Percentiles rank a stretch among this genome's conserved stretches.
Evolutionary conservation across 2,888 invertebrate species (phyloP).

Genomic region (Crocallis elinguaria): DNA sequence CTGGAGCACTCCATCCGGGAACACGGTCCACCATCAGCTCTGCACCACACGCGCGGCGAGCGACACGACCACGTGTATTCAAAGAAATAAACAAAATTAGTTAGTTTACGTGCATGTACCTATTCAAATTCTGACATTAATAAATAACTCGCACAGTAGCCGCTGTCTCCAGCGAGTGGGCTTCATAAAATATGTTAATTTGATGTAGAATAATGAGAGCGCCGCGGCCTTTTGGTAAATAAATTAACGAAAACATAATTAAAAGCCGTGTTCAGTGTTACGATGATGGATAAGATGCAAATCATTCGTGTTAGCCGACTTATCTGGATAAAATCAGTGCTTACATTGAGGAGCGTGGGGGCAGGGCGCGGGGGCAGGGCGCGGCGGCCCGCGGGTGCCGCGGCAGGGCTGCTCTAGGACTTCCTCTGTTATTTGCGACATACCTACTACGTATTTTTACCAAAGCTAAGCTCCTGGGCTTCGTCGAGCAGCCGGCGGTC

Average conservation of each 20-base stretch:
- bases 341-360: not conserved
- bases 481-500: not conserved
- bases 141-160: conserved; percentile 4
- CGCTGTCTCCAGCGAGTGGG: not conserved
- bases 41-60: too few relatives aligned
- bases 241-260: conserved; percentile 26
- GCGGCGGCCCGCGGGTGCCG: not conserved
- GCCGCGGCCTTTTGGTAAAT: conserved; percentile 21
- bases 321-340: conserved; percentile 1
- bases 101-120: not conserved
- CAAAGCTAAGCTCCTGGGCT: not conserved
- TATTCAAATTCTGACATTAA: conserved; percentile 11
- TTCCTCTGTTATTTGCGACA: not conserved
- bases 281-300: conserved; percentile 33
- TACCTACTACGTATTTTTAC: not conserved
- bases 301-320: conserved; percentile 5
- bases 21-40: too few relatives aligned
- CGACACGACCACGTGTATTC: too few relatives aligned
- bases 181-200: conserved; percentile 17
- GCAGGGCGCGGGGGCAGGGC: not conserved
- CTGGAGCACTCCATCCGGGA: too few relatives aligned
- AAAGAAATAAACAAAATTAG: not conserved
- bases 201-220: conserved; percentile 12
- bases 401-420: not conserved
- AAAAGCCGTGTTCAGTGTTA: conserved; percentile 18